Base-by-base conservation (phyloP, 2,113 vertebrate genomes). In the Albula goreensis region DNA sequence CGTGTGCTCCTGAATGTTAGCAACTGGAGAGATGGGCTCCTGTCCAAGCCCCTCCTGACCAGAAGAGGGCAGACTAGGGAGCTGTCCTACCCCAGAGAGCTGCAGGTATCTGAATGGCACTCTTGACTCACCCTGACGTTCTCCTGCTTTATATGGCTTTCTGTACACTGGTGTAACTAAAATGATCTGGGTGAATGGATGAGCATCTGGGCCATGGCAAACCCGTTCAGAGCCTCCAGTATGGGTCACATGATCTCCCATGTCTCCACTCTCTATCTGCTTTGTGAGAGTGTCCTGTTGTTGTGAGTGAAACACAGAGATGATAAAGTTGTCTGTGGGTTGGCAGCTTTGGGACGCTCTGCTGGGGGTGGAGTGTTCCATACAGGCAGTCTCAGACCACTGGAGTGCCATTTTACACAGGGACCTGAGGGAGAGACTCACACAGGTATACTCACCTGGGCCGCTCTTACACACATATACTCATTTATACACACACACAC, bases 311-410 rank as follows among this genome's bases (percentile, higher is more conserved):
- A 41, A 41, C 31, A 41, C 31, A 41, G 31, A 41, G 31, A 41
- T 41, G 31, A 41, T 41, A 41, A 41, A 41, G 31, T 41, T 41
- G 31, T 41, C 74, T 53, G 78, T 25, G 48, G n/a, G 25, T 84
- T 52, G 11, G 9, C 86, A 96, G 95, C 87, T 96, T 86, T 96
- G 95, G 95, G 90, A 93, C 56, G 50, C 89, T 0, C 88, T 95
- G 87, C 86, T 95, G 86, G 86, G 82, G 50, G 88, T 92, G 22
- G 85, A 94, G 13, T 83, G 91, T 82, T 91, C 90, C 5, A 53
- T 92, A 15, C 89, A 91, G 25, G 87, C 84, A 0, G 80, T 94
- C 74, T 90, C 92, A 31, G 88, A 89, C 7, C 0, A 19, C 0
- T 95, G 95, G 95, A 90, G 5, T 7, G 1, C 0, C 49, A 88